Evolutionary conservation across 2,113 vertebrate species (phyloP).

Genomic region (Cyprinodon variegatus): DNA sequence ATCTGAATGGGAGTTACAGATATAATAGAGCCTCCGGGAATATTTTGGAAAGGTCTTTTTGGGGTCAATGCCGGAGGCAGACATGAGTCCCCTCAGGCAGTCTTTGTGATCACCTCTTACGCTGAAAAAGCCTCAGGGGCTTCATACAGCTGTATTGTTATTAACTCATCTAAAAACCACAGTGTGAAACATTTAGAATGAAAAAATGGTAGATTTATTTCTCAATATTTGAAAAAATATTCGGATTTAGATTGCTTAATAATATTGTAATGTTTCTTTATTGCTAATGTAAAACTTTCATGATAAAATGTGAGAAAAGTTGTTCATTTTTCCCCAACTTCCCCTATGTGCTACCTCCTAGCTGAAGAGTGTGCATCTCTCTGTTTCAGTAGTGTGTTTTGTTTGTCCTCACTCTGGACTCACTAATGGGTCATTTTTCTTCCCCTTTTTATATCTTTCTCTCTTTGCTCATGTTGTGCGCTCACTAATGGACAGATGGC

Average conservation of each 20-base stretch:
- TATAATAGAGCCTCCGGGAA: constrained; percentile 46
- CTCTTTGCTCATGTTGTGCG: constrained; percentile 58
- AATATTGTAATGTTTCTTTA: background rate
- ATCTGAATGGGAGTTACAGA: constrained; percentile 26
- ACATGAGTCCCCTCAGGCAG: constrained; percentile 47
- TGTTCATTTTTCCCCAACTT: constrained; percentile 36
- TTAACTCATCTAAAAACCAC: background rate
- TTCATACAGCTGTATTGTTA: background rate
- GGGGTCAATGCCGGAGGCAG: constrained; percentile 55
- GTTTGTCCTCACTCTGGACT: constrained; percentile 51
- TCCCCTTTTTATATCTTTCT: constrained; percentile 16
- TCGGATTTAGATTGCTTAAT: background rate
- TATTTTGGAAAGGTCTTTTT: constrained; percentile 37
- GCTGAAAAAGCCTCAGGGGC: constrained; percentile 31
- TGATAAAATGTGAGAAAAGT: constrained; percentile 7
- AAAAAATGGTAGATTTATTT: background rate
- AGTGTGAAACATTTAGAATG: background rate
- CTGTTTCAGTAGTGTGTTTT: constrained; percentile 54
- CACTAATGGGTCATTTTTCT: constrained; percentile 63
- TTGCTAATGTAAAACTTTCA: background rate
- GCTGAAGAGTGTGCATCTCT: constrained; percentile 27
- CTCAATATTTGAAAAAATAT: background rate
- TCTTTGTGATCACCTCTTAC: constrained; percentile 44
- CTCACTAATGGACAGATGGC: constrained; percentile 80
- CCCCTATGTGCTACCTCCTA: constrained; percentile 34